Base-by-base conservation (phyloP, 1,140 invertebrate species). In the Ericerus pela region DNA sequence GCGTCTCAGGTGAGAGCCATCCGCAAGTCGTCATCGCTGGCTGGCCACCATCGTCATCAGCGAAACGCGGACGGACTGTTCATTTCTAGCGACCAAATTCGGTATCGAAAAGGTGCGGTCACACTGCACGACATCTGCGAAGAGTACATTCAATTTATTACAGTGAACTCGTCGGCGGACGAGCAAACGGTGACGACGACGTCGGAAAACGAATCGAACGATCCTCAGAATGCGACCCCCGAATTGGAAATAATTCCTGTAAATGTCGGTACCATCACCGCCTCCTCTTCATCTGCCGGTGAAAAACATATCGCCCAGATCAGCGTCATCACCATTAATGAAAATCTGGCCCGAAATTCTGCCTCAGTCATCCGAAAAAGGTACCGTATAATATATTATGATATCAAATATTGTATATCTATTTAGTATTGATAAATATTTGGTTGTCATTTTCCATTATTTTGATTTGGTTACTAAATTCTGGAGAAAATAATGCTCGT, bases 61-160 rank as follows among this genome's bases (percentile, higher is more conserved):
- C 37, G 26, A 47, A 47, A 47, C 41, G 3, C 41, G 14, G 41
- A 47, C 26, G 26, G 41, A 14, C 41, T 47, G 22, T 47, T 47
- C 18, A 47, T 47, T 22, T 47, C 41, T 3, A 47, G 41, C 41
- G 41, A 47, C 26, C 41, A 47, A 24, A 2, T 47, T 24, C 41
- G 41, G 22, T 24, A 24, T 47, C 22, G 41, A 24, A 47, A 47
- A 47, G 26, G 41, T 22, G n/a, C n/a, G n/a, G 41, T 47, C 2
- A 24, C 41, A 24, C 26, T 47, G 20, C 41, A 47, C 14, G 41
- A 47, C 26, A 47, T 47, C 10, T 47, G 41, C 20, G 41, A 47
- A 47, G 41, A 47, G 14, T 47, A 47, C 20, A 47, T 47, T 47
- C 41, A 47, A 22, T 47, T 47, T 47, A 47, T 47, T 22, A 47